These are phyloP conservation scores for Rutpela maculata DNA, from an alignment of 2,888 invertebrate genomes.

Conservation along the genomic window DNA sequence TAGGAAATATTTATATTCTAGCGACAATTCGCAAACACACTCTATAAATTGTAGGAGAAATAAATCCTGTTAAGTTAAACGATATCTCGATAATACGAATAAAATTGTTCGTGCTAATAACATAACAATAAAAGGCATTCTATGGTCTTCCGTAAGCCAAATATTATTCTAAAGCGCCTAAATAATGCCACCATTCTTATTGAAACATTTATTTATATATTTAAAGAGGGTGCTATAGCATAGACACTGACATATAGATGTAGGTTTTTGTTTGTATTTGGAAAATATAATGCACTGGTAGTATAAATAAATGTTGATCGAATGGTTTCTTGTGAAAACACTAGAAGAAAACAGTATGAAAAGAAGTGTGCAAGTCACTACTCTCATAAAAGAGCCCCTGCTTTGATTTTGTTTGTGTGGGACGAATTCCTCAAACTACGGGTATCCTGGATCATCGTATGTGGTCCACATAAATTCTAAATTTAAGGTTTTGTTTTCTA, in stretches of 20 bases:
- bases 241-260: slow-evolving; percentile 25
- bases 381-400: slow-evolving; percentile 66
- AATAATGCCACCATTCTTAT: slow-evolving; percentile 34
- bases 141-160: slow-evolving; percentile 19
- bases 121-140: slow-evolving; percentile 2
- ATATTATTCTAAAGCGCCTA: slow-evolving; percentile 23
- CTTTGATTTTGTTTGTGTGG: slow-evolving; percentile 66
- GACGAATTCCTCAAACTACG: slow-evolving; percentile 58
- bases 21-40: no score
- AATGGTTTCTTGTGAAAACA: slow-evolving; percentile 65
- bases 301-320: slow-evolving; percentile 55
- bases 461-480: slow-evolving; percentile 68
- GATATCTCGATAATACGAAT: not conserved
- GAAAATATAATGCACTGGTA: slow-evolving; percentile 41
- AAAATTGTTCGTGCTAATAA: not conserved
- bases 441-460: slow-evolving; percentile 62
- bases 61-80: no score
- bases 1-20: no score
- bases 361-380: slow-evolving; percentile 64
- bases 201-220: slow-evolving; percentile 33
- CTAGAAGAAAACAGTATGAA: slow-evolving; percentile 59
- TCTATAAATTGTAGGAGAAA: no score
- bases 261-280: slow-evolving; percentile 40
- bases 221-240: slow-evolving; percentile 36
- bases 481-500: slow-evolving; percentile 56